These are phyloP conservation scores for Agrilus planipennis DNA, from an alignment of 1,140 invertebrate species.

Conservation along the genomic window DNA sequence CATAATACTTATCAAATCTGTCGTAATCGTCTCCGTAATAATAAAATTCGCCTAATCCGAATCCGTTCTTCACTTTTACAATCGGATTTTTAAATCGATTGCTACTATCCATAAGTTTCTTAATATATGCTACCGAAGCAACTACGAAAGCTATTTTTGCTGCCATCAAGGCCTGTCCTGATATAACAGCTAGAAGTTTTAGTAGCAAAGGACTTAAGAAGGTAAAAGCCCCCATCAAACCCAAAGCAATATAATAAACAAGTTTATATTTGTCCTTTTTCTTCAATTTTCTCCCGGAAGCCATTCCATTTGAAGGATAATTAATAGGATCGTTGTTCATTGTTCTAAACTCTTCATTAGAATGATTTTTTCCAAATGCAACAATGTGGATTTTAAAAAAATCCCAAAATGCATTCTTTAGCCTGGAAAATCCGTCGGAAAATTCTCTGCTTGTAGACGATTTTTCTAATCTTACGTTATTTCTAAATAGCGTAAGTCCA, in stretches of 20 bases:
- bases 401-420: constrained; percentile 15
- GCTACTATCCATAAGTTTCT: constrained; percentile 54
- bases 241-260: constrained; percentile 37
- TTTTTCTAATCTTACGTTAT: constrained; percentile 12
- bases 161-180: constrained; percentile 52
- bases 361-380: no score
- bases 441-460: background rate
- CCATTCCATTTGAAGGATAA: background rate
- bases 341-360: no score
- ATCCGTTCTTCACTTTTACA: no score
- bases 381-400: constrained; percentile 17
- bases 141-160: constrained; percentile 57
- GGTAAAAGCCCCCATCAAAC: constrained; percentile 43
- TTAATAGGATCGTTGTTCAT: no score
- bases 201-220: constrained; percentile 43
- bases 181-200: constrained; percentile 51
- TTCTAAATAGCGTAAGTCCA: constrained; percentile 20
- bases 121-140: constrained; percentile 53
- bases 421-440: constrained; percentile 11
- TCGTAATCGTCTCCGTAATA: no score
- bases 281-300: constrained; percentile 5
- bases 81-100: no score
- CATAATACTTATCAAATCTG: no score
- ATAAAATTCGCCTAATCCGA: no score
- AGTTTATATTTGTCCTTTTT: constrained; percentile 21